Evolutionary conservation across 2,113 vertebrate genomes (phyloP), one percentile per base, ranked within the genome.

Genomic region (Bambusicola thoracicus): DNA sequence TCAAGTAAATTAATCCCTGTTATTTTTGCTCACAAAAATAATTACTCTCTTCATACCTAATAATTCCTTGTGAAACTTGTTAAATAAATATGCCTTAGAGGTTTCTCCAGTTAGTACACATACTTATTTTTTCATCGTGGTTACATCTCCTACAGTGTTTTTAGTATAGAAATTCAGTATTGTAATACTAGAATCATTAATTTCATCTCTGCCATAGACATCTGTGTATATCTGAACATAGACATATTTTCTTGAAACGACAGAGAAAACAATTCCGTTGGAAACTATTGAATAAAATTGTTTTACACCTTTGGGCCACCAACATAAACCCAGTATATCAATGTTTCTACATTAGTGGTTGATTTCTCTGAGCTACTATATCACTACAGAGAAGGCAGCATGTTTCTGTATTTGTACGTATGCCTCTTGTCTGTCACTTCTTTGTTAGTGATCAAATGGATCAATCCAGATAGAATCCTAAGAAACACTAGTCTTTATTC

Each of bases 201-300:
- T 77, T 72, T 91, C 46, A 22, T 73, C 49, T 91, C 59, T 86
- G 77, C 85, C 87, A 21, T 81, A 46, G 17, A 49, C 76, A 4
- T 21, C 48, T 87, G 8, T 59, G 46, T 90, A 29, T 85, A 41
- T 91, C n/a, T 87, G 49, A 90, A 66, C 76, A 46, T 59, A 68
- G 87, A 65, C 11, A 40, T 58, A 7, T 69, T 51, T 79, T 59
- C 95, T 93, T 88, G 27, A 70, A 92, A 88, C 1, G 8, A 21
- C 36, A 92, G 49, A 96, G 75, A 66, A 93, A 94, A 91, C 9
- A n/a, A 62, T 61, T 96, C 6, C 27, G 61, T 91, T 81, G 76
- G 69, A 87, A 94, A 92, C 38, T 82, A 21, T 73, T 86, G 34
- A 59, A 83, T 61, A 24, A 67, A 95, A 94, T 77, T 81, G 18